Evolutionary conservation across 2,797 vertebrate species (phyloP).

Genomic region (Chrysolophus pictus): DNA sequence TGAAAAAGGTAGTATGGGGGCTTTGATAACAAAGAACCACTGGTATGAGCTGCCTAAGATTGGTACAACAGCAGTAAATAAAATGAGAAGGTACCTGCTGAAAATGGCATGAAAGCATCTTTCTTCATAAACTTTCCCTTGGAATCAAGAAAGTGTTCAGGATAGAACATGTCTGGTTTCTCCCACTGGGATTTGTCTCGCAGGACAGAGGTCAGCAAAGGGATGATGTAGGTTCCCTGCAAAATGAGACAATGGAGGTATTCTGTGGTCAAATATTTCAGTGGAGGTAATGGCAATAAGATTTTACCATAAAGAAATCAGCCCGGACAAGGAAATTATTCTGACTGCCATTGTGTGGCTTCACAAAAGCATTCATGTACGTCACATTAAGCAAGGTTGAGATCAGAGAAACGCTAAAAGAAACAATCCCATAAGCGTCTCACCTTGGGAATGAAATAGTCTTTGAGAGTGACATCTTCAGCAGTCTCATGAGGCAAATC

Average conservation of each 20-base stretch:
- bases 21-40: background rate
- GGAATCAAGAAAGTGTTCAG: slow-evolving; percentile 75
- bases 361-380: background rate
- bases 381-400: background rate
- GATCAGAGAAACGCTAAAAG: background rate
- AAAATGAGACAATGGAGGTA: background rate
- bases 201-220: slow-evolving; percentile 73
- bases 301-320: background rate
- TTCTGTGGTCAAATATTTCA: background rate
- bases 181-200: slow-evolving; percentile 69
- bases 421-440: background rate
- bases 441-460: slow-evolving; percentile 72
- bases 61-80: background rate
- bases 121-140: slow-evolving; percentile 68
- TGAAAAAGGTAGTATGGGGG: background rate
- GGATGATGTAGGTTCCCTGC: slow-evolving; percentile 71
- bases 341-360: background rate
- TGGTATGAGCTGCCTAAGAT: background rate
- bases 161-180: slow-evolving; percentile 75
- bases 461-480: slow-evolving; percentile 55
- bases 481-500: slow-evolving; percentile 53
- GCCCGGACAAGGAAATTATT: background rate
- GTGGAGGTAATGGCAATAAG: background rate
- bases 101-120: slow-evolving; percentile 76
- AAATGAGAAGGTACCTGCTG: slow-evolving; percentile 36